Conservation (phyloP, 1,140 invertebrate species). For the Pseudomyrmex pallidus region DNA sequence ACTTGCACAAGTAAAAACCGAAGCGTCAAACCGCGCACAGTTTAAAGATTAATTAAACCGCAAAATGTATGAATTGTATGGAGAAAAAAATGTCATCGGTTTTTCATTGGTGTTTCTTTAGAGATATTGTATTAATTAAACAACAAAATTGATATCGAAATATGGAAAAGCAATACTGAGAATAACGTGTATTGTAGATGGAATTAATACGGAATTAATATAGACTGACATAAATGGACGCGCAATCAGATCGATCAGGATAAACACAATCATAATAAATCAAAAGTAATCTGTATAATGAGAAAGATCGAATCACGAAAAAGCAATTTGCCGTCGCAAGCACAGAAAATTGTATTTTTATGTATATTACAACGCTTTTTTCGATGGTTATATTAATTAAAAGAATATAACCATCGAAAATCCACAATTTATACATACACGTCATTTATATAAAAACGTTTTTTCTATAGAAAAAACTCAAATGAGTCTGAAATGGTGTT, state of each 20-base stretch:
- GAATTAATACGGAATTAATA: conserved; percentile 49
- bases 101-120: conserved; percentile 39
- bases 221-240: conserved; percentile 34
- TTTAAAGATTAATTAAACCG: conserved; percentile 49
- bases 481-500: too few species aligned
- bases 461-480: too few species aligned
- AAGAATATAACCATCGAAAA: too few species aligned
- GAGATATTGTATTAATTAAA: conserved; percentile 56
- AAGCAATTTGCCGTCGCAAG: conserved; percentile 32
- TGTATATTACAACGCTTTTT: conserved; percentile 15
- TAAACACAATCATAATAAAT: conserved; percentile 62
- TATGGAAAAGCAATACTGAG: conserved; percentile 38
- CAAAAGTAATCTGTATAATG: conserved; percentile 40
- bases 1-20: neutral
- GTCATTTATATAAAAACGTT: conserved; percentile 14
- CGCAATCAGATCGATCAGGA: conserved; percentile 35
- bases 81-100: conserved; percentile 21
- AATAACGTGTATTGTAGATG: conserved; percentile 23
- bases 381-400: conserved; percentile 7
- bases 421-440: neutral
- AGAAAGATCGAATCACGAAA: conserved; percentile 44
- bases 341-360: conserved; percentile 31
- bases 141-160: conserved; percentile 52
- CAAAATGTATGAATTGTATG: neutral
- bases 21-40: neutral